Percentiles rank a stretch among this genome's conserved stretches.
Evolutionary conservation across 2,888 invertebrate species (phyloP).

Genomic region (Brachypalpus laphriformis): DNA sequence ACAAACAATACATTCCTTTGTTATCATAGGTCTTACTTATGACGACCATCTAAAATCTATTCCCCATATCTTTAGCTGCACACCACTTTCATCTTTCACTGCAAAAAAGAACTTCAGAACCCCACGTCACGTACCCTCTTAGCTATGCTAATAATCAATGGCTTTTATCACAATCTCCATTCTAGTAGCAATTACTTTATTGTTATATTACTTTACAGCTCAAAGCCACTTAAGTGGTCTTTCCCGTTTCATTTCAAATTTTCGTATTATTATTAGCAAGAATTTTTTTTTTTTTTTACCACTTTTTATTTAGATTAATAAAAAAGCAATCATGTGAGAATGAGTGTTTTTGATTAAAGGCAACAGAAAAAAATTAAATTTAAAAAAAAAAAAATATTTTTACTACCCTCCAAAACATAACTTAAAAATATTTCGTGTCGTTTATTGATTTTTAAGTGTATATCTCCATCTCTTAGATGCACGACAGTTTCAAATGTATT

Average conservation of each 20-base stretch:
- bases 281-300: not conserved
- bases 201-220: slow-evolving; percentile 45
- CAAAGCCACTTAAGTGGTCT: slow-evolving; percentile 33
- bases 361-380: slow-evolving; percentile 6
- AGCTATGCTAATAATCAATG: slow-evolving; percentile 24
- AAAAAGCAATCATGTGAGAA: slow-evolving; percentile 37
- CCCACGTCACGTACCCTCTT: not conserved
- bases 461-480: not conserved
- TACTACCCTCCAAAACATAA: slow-evolving; percentile 18
- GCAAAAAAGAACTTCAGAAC: not conserved
- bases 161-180: slow-evolving; percentile 33
- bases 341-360: slow-evolving; percentile 19
- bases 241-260: slow-evolving; percentile 3
- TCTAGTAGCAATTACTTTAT: slow-evolving; percentile 61
- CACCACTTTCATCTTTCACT: too few relatives aligned
- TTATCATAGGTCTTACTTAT: too few relatives aligned
- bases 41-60: too few relatives aligned
- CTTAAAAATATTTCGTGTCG: slow-evolving; percentile 28
- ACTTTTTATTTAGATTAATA: not conserved
- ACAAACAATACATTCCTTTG: too few relatives aligned
- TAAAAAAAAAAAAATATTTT: slow-evolving; percentile 25
- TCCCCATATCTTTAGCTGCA: too few relatives aligned
- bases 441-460: slow-evolving; percentile 69
- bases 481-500: slow-evolving; percentile 23
- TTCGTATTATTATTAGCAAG: slow-evolving; percentile 32